These are phyloP conservation scores for Baryphthengus martii DNA, from an alignment of 2,113 vertebrate species.

Conservation along the genomic window DNA sequence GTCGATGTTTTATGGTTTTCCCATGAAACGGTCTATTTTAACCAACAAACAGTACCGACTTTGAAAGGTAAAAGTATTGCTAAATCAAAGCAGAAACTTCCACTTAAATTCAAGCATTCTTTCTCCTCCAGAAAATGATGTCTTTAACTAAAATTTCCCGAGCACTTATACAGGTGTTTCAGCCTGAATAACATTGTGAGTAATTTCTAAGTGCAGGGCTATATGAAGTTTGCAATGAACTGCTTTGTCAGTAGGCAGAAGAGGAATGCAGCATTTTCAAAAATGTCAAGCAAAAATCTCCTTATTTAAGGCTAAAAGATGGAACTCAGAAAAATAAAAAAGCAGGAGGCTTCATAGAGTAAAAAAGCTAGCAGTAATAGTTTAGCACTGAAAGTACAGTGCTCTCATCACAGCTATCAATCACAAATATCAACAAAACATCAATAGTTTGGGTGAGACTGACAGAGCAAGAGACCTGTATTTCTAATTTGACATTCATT, in stretches of 20 bases:
- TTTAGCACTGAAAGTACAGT: not conserved
- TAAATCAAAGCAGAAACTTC: not conserved
- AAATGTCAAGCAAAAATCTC: constrained; percentile 44
- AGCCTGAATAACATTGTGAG: not conserved
- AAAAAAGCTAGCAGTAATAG: not conserved
- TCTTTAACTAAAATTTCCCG: not conserved
- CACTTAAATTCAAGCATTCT: not conserved
- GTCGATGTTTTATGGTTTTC: not conserved
- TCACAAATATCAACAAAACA: not conserved
- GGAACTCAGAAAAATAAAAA: constrained; percentile 52
- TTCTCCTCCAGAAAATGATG: not conserved
- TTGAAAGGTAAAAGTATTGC: not conserved
- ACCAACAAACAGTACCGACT: not conserved
- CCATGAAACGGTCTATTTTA: not conserved
- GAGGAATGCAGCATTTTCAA: constrained; percentile 32
- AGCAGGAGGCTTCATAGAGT: constrained; percentile 1
- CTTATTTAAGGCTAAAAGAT: constrained; percentile 72
- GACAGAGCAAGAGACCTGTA: not conserved
- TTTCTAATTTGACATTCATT: constrained; percentile 52
- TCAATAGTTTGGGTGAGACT: not conserved
- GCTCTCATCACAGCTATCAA: not conserved
- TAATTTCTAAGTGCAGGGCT: not conserved
- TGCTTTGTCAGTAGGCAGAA: constrained; percentile 36
- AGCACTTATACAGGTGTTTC: not conserved
- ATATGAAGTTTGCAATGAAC: not conserved